Evolutionary conservation across 2,797 vertebrate genomes (phyloP), one percentile per base, ranked within the genome.

Genomic region (Rhabdomys pumilio): DNA sequence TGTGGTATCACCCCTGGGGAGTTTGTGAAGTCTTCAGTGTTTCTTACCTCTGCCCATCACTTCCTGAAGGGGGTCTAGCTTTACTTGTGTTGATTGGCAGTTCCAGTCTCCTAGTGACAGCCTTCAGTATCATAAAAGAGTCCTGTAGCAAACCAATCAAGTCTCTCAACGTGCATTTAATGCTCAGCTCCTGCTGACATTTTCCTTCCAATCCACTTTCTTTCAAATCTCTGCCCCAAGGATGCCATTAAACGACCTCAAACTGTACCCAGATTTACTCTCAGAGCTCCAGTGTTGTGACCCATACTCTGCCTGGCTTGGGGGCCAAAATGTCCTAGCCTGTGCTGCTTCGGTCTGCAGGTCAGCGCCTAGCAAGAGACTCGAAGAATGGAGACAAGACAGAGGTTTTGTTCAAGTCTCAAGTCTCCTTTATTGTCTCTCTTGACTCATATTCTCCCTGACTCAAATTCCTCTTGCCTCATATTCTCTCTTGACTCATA

Each of bases 81-180:
- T 34, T 55, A 7, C 4, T 55, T 89, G 57, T 79, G 59, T 6
- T 5, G 41, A 50, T 17, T 34, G 47, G 14, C 47, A 12, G 11
- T 84, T 89, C 90, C 86, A 20, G 57, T 67, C 77, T 97, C 8
- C 31, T 57, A 31, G 55, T 82, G 65, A 65, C 9, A 91, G 44
- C 47, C n/a, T 91, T 94, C 13, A 2, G 9, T 89, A 38, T 89
- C 57, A 61, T 0, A 2, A 2, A 24, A 59, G 83, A 83, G 11
- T 13, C 65, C 15, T 34, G 2, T 47, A 57, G 24, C 3, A 91
- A 67, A n/a, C 38, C 63, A n/a, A 9, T 53, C 0, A 14, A 44
- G 17, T 65, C 29, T 69, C 63, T 92, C 12, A 50, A 13, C 38
- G 67, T 13, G n/a, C 50, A 22, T 65, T 29, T 73, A 77, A 53